A percentile compares a stretch with the other conserved stretches of the same genome.
Evolutionary conservation across 2,888 invertebrate species (phyloP).

Genomic region (Hypercompe scribonia): DNA sequence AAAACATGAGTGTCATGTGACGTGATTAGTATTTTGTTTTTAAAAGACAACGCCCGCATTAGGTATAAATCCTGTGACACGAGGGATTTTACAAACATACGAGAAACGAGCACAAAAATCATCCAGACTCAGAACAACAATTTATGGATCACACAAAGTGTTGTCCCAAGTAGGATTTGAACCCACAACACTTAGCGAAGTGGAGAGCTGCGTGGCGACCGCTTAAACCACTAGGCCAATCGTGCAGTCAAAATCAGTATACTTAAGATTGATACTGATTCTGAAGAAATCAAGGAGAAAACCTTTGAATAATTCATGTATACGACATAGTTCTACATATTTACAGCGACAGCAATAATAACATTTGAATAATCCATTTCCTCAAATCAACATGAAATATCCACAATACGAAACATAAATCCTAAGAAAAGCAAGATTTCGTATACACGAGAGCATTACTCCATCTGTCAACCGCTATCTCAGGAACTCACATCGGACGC

Average conservation of each 20-base stretch:
- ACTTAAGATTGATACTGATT: neutral
- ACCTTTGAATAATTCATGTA: neutral
- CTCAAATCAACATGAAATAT: conserved; percentile 16
- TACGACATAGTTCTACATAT: neutral
- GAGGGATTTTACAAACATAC: too few species aligned
- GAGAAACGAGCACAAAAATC: too few species aligned
- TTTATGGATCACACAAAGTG: too few species aligned
- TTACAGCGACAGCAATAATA: neutral
- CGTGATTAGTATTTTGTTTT: too few species aligned
- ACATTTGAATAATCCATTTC: conserved; percentile 28
- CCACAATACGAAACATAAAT: conserved; percentile 35
- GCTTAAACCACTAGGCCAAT: too few species aligned
- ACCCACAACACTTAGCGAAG: too few species aligned
- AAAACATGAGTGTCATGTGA: neutral
- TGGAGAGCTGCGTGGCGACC: too few species aligned
- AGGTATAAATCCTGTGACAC: too few species aligned
- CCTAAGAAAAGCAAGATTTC: conserved; percentile 32
- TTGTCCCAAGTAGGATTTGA: too few species aligned
- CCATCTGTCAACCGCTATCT: conserved; percentile 53
- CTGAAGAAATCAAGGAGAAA: neutral
- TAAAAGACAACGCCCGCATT: too few species aligned
- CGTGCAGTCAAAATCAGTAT: too few species aligned
- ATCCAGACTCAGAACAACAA: too few species aligned
- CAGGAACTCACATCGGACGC: conserved; percentile 49
- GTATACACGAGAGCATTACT: conserved; percentile 44